These are phyloP conservation scores for Bembecia ichneumoniformis DNA, from an alignment of 2,888 invertebrate species.

Conservation along the genomic window DNA sequence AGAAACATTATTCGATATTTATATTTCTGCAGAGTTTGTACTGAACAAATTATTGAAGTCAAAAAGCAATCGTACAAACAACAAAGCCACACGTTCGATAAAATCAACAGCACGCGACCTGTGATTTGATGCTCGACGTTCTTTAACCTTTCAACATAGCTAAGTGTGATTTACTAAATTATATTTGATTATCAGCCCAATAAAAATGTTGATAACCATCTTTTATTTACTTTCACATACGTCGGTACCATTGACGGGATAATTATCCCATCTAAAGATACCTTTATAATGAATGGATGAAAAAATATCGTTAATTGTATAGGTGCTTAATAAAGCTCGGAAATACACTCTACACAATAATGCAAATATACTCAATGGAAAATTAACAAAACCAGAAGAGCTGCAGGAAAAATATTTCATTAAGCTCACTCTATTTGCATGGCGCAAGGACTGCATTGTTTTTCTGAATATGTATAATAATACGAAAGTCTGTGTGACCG, in stretches of 20 bases:
- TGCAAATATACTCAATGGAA: neutral
- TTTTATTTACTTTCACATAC: too few species aligned
- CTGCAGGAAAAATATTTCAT: slow-evolving; percentile 46
- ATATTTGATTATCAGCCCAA: neutral
- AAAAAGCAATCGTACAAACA: slow-evolving; percentile 27
- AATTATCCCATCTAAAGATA: too few species aligned
- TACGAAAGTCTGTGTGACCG: slow-evolving; percentile 61
- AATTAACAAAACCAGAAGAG: slow-evolving; percentile 6
- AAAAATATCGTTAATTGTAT: too few species aligned
- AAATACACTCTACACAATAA: neutral
- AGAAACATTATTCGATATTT: too few species aligned
- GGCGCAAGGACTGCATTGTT: slow-evolving; percentile 59
- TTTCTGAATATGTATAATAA: slow-evolving; percentile 66
- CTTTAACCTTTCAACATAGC: neutral
- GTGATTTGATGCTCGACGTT: slow-evolving; percentile 1
- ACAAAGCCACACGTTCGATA: slow-evolving; percentile 28
- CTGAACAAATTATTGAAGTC: slow-evolving; percentile 36
- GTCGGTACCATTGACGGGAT: too few species aligned
- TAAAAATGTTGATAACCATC: too few species aligned
- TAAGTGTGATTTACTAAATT: neutral
- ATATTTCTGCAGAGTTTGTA: slow-evolving; percentile 7
- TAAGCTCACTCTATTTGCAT: slow-evolving; percentile 60
- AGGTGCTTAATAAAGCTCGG: too few species aligned
- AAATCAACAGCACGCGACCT: slow-evolving; percentile 31
- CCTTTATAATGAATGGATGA: too few species aligned